A percentile compares a stretch with the other conserved stretches of the same genome.
phyloP scores from a whole-genome alignment of 2,797 vertebrate species.

The Hemitrygon akajei region DNA sequence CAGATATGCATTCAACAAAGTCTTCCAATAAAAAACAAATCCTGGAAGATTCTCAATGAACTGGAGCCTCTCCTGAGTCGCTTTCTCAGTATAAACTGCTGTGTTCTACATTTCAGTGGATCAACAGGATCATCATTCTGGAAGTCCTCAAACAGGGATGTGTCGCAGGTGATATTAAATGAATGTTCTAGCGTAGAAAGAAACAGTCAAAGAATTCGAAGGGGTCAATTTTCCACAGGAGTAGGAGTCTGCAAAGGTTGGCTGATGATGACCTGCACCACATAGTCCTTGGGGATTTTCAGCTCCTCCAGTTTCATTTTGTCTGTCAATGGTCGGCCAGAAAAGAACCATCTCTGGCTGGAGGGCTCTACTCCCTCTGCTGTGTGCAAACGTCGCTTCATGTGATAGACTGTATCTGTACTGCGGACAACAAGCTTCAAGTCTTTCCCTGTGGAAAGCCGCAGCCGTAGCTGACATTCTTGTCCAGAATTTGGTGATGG shows the following conservation, averaged over 20 bases:
- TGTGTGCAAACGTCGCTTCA: conserved; percentile 84
- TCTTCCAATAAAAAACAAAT: neutral
- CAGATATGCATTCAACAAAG: conserved; percentile 1
- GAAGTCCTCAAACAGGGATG: conserved; percentile 66
- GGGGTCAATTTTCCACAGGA: conserved; percentile 71
- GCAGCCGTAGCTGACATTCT: conserved; percentile 87
- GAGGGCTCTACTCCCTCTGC: conserved; percentile 75
- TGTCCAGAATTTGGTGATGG: conserved; percentile 77
- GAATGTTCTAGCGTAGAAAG: conserved; percentile 38
- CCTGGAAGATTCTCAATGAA: conserved; percentile 4
- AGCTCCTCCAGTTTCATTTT: conserved; percentile 92
- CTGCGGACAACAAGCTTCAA: conserved; percentile 81
- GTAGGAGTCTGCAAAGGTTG: conserved; percentile 78
- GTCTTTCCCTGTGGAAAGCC: conserved; percentile 91
- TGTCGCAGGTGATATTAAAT: conserved; percentile 56
- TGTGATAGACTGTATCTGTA: conserved; percentile 85
- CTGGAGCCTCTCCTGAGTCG: conserved; percentile 35
- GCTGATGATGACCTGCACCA: conserved; percentile 96
- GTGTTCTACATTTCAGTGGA: conserved; percentile 24
- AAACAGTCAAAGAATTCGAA: conserved; percentile 45
- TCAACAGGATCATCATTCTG: neutral
- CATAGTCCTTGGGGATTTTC: conserved; percentile 96
- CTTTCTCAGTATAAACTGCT: conserved; percentile 23
- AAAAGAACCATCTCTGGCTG: conserved; percentile 96
- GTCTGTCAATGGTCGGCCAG: conserved; percentile 88